phyloP scores from a whole-genome alignment of 2,113 vertebrate genomes.

The Thermophis baileyi region DNA sequence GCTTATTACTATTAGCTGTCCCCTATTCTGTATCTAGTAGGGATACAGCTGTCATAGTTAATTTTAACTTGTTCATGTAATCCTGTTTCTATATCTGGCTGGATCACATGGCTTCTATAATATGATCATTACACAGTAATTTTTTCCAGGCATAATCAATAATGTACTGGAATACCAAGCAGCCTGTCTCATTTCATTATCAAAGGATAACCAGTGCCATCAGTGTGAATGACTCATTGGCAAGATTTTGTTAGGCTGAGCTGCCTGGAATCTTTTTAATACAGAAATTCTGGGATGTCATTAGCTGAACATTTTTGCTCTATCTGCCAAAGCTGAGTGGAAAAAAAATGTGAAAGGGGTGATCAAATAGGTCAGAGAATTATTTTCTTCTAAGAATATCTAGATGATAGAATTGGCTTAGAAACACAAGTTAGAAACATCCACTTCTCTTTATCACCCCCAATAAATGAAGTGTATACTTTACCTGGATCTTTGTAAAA shows the following conservation, averaged over 20 bases:
- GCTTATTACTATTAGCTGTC: neutral
- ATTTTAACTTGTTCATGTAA: neutral
- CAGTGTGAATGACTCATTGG: neutral
- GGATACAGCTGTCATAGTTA: neutral
- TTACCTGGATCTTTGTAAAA: neutral
- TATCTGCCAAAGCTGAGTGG: neutral
- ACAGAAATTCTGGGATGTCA: neutral
- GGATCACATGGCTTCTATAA: slow-evolving; percentile 7
- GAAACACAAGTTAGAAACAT: neutral
- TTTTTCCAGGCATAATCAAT: slow-evolving; percentile 32
- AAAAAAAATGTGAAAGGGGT: neutral
- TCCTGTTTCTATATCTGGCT: neutral
- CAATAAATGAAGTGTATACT: neutral
- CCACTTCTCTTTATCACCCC: neutral
- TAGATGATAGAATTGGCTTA: neutral
- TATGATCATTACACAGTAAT: slow-evolving; percentile 3
- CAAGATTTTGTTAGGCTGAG: neutral
- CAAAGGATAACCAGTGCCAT: neutral
- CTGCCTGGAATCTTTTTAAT: neutral
- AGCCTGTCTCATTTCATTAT: slow-evolving; percentile 17
- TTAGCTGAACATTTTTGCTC: neutral
- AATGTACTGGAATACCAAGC: slow-evolving; percentile 9
- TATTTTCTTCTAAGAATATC: neutral
- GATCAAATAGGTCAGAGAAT: neutral
- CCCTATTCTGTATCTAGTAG: no score